A percentile compares a stretch with the other conserved stretches of the same genome.
Evolutionary conservation across 1,140 invertebrate species (phyloP).

Genomic region (Drosophila orena): DNA sequence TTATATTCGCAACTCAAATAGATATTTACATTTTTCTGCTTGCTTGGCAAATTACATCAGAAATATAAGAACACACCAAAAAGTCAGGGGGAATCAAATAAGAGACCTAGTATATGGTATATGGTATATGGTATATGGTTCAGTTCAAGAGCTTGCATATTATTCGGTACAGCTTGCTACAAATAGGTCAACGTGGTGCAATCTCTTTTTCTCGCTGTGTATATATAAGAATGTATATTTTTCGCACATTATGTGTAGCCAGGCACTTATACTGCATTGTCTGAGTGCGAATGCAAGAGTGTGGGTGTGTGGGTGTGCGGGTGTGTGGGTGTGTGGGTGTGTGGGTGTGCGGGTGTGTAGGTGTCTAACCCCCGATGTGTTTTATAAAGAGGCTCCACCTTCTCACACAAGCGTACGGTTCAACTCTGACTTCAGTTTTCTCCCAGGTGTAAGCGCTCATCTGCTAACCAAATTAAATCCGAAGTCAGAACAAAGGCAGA

Average conservation of each 20-base stretch:
- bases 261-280: constrained; percentile 52
- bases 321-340: no score
- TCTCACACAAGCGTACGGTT: constrained; percentile 5
- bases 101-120: no score
- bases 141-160: no score
- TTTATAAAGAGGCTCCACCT: constrained; percentile 15
- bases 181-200: no score
- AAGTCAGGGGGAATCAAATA: no score
- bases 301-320: no score
- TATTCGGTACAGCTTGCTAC: no score
- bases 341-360: neutral
- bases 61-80: no score
- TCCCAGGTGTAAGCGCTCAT: neutral
- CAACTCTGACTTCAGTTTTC: neutral
- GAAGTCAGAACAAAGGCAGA: neutral
- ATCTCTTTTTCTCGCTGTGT: no score
- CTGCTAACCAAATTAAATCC: constrained; percentile 14
- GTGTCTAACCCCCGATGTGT: neutral
- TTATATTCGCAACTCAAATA: constrained; percentile 3
- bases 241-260: constrained; percentile 59
- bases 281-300: constrained; percentile 10
- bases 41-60: no score
- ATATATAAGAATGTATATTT: constrained; percentile 6
- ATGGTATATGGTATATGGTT: no score
- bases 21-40: constrained; percentile 4